Evolutionary conservation across 2,888 invertebrate genomes (phyloP), one percentile per base, ranked within the genome.

Genomic region (Oscheius sp.): DNA sequence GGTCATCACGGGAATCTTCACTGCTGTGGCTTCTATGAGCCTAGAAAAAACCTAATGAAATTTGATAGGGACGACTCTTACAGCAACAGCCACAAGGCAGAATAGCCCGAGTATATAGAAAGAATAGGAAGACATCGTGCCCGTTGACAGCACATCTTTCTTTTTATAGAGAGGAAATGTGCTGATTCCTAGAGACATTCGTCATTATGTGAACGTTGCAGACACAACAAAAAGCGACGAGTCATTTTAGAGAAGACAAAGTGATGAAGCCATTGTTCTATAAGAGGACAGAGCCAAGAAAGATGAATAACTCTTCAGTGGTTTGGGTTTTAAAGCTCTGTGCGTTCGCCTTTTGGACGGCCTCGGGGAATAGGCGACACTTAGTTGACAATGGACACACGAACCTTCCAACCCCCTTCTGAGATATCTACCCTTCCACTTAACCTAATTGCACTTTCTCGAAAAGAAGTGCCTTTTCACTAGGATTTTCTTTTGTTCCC

Each of bases 361-460:
- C 66, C 52, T 66, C 66, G 66, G 66, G 66, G 66, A 66, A 66
- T 66, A 66, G 49, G 52, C 66, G 66, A 49, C 66, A 66, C 66
- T 66, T 52, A 52, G 27, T 29, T 61, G 61, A 52, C 66, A 52
- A 66, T 66, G 66, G 66, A 66, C 66, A 46, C 58, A 66, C 66
- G 35, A 66, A 49, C 52, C 52, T 49, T 66, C 52, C 52, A 52
- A 9, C 35, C n/a, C n/a, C 35, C 29, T 49, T 27, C 29, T 13
- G 25, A 21, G 35, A 29, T 66, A 29, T 52, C 52, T 66, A 25
- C 63, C 25, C 13, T 27, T 66, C 27, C 35, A 66, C n/a, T 18
- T 66, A 64, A 64, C 49, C 25, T 43, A 27, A 64, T 46, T 49
- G 49, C 35, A 35, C 35, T 64, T 46, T 46, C 27, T 23, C 64